Evolutionary conservation across 2,113 vertebrate genomes (phyloP), one percentile per base, ranked within the genome.

Genomic region (Ancistrus triradiatus): DNA sequence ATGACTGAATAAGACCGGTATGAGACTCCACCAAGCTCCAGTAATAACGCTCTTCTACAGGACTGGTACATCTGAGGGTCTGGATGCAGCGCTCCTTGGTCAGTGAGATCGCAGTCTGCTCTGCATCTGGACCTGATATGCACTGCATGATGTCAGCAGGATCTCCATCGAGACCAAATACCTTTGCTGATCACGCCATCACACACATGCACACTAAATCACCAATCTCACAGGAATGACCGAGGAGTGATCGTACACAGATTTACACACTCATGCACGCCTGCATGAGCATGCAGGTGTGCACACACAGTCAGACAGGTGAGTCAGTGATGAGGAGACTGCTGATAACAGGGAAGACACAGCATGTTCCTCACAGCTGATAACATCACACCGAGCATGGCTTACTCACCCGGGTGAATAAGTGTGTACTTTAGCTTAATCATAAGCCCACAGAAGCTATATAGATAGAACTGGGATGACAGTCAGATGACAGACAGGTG

Each of bases 51-150:
- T 13, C 52, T 19, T 51, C 19, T 46, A 13, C 38, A 37, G 22
- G 28, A 58, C 38, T 1, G 50, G 17, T 9, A 59, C 24, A 22
- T 27, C 11, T 64, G 55, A 22, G 42, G 10, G 17, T 33, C 6
- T 49, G 51, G 49, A 8, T 33, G 22, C 70, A 68, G 65, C 38
- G 8, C 40, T 42, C 22, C 28, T 48, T 50, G 37, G 57, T 64
- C 71, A 72, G 60, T 18, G 69, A 78, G 71, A 68, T 73, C 68
- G 19, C 51, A 62, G 63, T 59, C 31, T 52, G 73, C 49, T 63
- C 14, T 57, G 84, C 84, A 86, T 86, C 85, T 88, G 85, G 79
- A 66, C 58, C 63, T 74, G 75, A 88, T 86, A 76, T 80, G 43
- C 56, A 66, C 7, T 49, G 60, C 28, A 62, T 84, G 81, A 85